A percentile compares a stretch with the other conserved stretches of the same genome.
Evolutionary conservation across 2,797 vertebrate species (phyloP).

Genomic region (Parotocinclus haroldoi): DNA sequence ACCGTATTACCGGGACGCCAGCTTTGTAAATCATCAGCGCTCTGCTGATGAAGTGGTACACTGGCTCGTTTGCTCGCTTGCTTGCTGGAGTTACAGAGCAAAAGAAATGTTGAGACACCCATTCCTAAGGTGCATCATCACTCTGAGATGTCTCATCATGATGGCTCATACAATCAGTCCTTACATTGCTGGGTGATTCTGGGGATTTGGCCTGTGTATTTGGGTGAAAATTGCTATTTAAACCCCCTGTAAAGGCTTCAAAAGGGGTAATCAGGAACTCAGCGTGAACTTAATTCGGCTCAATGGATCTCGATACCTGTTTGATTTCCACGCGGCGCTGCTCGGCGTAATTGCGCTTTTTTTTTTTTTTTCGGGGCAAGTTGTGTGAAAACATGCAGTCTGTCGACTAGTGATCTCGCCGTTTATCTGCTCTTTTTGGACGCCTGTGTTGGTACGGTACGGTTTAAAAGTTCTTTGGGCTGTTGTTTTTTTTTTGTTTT

Average conservation of each 20-base stretch:
- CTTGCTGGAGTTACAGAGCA: neutral
- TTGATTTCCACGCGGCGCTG: constrained; percentile 42
- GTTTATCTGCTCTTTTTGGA: too few relatives aligned
- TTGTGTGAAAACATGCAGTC: neutral
- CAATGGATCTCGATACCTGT: constrained; percentile 46
- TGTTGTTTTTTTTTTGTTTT: too few relatives aligned
- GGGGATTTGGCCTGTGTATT: constrained; percentile 32
- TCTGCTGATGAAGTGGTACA: too few relatives aligned
- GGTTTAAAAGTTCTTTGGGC: too few relatives aligned
- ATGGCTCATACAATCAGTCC: constrained; percentile 20
- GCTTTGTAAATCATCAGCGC: too few relatives aligned
- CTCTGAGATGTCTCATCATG: constrained; percentile 15
- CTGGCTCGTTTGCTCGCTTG: too few relatives aligned
- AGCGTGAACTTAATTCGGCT: constrained; percentile 48
- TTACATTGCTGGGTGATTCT: neutral
- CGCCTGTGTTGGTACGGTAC: too few relatives aligned
- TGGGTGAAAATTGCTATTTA: constrained; percentile 44
- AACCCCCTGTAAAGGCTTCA: constrained; percentile 41
- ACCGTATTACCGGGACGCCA: neutral
- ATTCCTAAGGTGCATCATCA: constrained; percentile 16
- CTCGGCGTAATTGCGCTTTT: constrained; percentile 33
- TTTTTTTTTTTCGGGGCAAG: constrained; percentile 29
- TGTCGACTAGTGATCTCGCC: too few relatives aligned
- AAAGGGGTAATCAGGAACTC: constrained; percentile 48
- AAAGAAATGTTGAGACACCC: neutral